phyloP scores from a whole-genome alignment of 2,113 vertebrate species.

The Rhabdornis inornatus region DNA sequence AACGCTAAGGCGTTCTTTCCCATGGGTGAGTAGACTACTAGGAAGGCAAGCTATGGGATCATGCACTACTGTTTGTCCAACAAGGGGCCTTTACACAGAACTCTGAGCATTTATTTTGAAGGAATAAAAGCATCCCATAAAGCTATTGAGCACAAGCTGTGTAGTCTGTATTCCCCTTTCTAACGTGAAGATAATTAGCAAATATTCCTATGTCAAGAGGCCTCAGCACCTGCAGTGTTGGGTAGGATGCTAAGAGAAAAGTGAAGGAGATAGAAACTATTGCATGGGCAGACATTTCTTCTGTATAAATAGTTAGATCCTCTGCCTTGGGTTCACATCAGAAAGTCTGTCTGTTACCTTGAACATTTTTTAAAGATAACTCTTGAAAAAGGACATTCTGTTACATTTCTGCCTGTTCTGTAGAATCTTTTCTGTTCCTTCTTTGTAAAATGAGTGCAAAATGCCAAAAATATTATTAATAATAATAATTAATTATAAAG shows the following conservation, averaged over 20 bases:
- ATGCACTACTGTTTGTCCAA: constrained; percentile 23
- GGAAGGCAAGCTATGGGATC: neutral
- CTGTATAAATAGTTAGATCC: constrained; percentile 36
- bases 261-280: constrained; percentile 24
- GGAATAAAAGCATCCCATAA: constrained; percentile 44
- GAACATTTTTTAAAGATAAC: constrained; percentile 48
- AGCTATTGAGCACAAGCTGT: constrained; percentile 15
- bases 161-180: neutral
- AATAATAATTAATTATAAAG: constrained; percentile 55
- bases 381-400: constrained; percentile 59
- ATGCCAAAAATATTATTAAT: constrained; percentile 59
- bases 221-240: neutral
- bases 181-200: neutral
- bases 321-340: constrained; percentile 63
- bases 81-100: constrained; percentile 44
- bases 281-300: constrained; percentile 55
- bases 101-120: constrained; percentile 35
- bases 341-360: constrained; percentile 57
- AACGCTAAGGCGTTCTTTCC: constrained; percentile 6
- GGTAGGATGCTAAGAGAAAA: constrained; percentile 32
- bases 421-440: constrained; percentile 65
- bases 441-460: constrained; percentile 63
- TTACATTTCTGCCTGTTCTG: constrained; percentile 67
- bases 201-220: neutral
- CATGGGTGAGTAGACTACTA: constrained; percentile 5